Evolutionary conservation across 2,797 vertebrate species (phyloP).

Genomic region (Rousettus madagascariensis): DNA sequence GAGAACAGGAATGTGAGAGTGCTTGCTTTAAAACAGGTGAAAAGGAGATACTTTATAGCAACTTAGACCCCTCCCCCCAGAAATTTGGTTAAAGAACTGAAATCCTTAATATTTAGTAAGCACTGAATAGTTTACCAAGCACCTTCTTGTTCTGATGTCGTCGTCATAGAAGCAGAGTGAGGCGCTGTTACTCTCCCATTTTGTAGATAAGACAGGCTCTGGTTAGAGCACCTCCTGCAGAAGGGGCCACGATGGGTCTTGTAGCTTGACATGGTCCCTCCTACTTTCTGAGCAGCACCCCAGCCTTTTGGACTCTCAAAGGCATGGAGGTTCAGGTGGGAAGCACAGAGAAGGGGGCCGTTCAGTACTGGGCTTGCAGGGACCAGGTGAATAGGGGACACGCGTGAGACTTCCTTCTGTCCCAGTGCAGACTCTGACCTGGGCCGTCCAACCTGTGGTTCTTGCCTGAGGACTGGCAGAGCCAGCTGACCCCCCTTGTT

Average conservation of each 20-base stretch:
- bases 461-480: not conserved
- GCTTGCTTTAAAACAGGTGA: not conserved
- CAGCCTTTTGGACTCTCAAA: not conserved
- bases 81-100: not conserved
- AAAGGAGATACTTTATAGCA: not conserved
- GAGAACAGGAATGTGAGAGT: not conserved
- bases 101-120: not conserved
- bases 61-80: not conserved
- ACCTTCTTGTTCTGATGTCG: not conserved
- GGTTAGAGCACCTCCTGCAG: not conserved
- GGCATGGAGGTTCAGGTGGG: not conserved
- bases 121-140: not conserved
- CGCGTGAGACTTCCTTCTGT: not conserved
- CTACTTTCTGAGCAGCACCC: too few species aligned
- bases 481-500: not conserved
- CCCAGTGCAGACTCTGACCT: not conserved
- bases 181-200: not conserved
- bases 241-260: not conserved
- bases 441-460: not conserved
- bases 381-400: not conserved
- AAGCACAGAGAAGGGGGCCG: not conserved
- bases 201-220: not conserved
- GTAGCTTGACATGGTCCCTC: not conserved
- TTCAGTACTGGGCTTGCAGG: not conserved
- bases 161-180: not conserved